These are phyloP conservation scores for Trichonephila clavipes DNA, from an alignment of 1,140 invertebrate genomes.

Conservation along the genomic window DNA sequence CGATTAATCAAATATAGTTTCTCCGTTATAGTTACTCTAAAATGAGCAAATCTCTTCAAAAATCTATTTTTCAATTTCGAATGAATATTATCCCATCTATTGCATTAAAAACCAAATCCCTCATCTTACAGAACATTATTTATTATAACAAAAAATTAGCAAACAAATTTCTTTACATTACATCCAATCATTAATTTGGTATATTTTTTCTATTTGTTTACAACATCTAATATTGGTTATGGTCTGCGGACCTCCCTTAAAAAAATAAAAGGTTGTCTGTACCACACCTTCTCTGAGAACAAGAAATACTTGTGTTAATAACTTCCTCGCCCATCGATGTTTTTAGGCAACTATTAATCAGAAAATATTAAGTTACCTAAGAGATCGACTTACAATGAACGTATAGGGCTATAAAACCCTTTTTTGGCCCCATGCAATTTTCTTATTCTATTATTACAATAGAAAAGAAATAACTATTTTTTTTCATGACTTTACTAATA, in stretches of 20 bases:
- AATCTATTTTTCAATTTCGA: too few relatives aligned
- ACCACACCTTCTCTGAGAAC: background rate
- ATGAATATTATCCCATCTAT: too few relatives aligned
- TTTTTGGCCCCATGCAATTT: constrained; percentile 12
- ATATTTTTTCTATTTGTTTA: background rate
- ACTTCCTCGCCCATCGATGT: constrained; percentile 1
- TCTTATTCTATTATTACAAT: background rate
- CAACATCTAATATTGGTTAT: background rate
- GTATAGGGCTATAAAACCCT: background rate
- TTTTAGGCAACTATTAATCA: background rate
- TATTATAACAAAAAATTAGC: too few relatives aligned
- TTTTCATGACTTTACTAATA: background rate
- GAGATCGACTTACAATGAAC: background rate
- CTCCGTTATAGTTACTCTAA: too few relatives aligned
- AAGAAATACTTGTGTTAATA: constrained; percentile 4
- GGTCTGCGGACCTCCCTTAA: background rate
- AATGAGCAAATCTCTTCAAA: too few relatives aligned
- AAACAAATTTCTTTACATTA: too few relatives aligned
- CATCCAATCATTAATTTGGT: too few relatives aligned
- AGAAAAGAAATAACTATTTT: background rate
- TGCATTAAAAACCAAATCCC: too few relatives aligned
- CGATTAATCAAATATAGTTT: too few relatives aligned
- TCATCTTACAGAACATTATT: too few relatives aligned
- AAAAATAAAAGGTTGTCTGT: background rate
- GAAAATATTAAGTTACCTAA: background rate